Percentiles rank a stretch among this genome's conserved stretches.
Conservation (phyloP, 2,888 invertebrate species). For the Polymixis flavicincta region DNA sequence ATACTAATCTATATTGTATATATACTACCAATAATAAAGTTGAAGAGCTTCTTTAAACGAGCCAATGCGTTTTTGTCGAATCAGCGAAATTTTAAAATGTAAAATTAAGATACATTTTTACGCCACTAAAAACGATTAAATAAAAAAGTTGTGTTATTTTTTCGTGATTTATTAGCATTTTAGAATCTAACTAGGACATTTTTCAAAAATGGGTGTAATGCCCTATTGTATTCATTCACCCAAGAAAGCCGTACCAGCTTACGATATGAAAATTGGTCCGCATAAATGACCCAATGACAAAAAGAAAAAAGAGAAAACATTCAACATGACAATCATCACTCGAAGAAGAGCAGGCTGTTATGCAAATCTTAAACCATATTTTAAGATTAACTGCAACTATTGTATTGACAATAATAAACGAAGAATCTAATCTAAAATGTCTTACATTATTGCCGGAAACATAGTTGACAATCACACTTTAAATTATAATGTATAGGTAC, state of each 20-base stretch:
- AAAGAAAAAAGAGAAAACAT: neutral
- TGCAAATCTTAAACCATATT: neutral
- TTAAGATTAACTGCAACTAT: neutral
- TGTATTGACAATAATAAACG: constrained; percentile 10
- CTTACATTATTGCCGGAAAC: constrained; percentile 18
- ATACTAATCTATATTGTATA: too few species aligned
- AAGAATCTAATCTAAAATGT: constrained; percentile 1
- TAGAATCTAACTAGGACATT: too few species aligned
- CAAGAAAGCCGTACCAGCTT: neutral
- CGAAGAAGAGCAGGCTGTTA: neutral
- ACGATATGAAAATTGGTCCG: neutral
- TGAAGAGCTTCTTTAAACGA: too few species aligned
- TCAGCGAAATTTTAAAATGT: too few species aligned
- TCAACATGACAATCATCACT: neutral
- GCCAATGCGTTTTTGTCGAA: too few species aligned
- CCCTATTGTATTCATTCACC: neutral
- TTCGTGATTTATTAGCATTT: too few species aligned
- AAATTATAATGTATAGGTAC: constrained; percentile 1
- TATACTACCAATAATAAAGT: too few species aligned
- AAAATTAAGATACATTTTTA: too few species aligned
- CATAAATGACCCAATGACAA: neutral
- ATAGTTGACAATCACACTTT: constrained; percentile 32
- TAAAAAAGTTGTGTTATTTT: too few species aligned
- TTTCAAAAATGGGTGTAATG: too few species aligned
- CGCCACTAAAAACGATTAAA: too few species aligned